Evolutionary conservation across 2,113 vertebrate genomes (phyloP).

Genomic region (Anhinga anhinga): DNA sequence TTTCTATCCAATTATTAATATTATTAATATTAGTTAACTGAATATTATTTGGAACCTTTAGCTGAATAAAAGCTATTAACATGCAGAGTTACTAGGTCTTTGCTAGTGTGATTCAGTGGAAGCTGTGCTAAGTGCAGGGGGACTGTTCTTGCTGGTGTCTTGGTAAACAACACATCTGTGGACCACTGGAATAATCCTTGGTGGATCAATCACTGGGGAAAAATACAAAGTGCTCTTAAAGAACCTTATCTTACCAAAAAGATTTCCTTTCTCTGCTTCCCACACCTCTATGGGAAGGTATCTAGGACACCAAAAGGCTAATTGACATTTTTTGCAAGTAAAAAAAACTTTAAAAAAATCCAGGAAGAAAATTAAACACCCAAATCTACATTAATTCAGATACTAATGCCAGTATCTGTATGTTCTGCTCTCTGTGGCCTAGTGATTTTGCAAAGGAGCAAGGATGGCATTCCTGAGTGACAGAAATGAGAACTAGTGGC

Average conservation of each 20-base stretch:
- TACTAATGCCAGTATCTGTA: not conserved
- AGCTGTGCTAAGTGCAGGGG: not conserved
- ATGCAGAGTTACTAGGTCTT: not conserved
- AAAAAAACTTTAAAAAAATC: not conserved
- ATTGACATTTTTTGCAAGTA: not conserved
- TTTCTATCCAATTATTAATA: not conserved
- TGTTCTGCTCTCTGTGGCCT: not conserved
- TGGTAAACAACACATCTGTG: not conserved
- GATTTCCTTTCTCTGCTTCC: not conserved
- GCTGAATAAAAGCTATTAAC: not conserved
- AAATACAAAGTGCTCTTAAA: not conserved
- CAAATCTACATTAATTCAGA: not conserved
- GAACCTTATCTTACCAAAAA: not conserved
- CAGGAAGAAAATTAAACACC: not conserved
- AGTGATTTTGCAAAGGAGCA: not conserved
- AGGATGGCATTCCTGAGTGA: not conserved
- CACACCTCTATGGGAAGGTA: not conserved
- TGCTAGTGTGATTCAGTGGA: not conserved
- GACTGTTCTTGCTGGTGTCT: not conserved
- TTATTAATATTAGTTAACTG: not conserved
- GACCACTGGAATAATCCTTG: not conserved
- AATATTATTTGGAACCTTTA: not conserved
- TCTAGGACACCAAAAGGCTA: not conserved
- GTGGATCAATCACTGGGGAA: not conserved
- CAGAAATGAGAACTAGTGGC: not conserved